Evolutionary conservation across 2,113 vertebrate genomes (phyloP).

Genomic region (Apus apus): DNA sequence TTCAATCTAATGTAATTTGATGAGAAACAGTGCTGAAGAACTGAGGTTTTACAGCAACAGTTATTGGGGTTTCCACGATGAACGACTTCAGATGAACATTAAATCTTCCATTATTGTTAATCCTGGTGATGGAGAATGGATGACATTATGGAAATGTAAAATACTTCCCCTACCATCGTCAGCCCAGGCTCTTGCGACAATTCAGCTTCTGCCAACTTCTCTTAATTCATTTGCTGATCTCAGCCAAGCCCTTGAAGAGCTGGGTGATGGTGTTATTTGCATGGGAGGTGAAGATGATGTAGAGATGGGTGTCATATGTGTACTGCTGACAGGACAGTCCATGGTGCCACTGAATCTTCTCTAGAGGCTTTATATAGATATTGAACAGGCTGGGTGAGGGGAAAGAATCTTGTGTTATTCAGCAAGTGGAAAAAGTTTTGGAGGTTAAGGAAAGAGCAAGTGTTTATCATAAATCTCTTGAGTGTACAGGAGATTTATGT

Average conservation of each 20-base stretch:
- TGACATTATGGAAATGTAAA: neutral
- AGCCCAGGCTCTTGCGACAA: neutral
- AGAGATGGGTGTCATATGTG: conserved; percentile 47
- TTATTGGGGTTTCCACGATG: neutral
- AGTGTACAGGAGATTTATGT: conserved; percentile 29
- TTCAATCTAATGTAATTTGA: neutral
- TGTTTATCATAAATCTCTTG: conserved; percentile 66
- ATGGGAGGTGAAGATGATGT: conserved; percentile 56
- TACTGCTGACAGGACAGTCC: conserved; percentile 54
- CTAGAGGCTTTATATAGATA: conserved; percentile 58
- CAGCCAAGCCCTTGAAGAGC: conserved; percentile 39
- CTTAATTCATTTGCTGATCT: conserved; percentile 35
- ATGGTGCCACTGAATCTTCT: conserved; percentile 36
- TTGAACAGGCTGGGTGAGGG: conserved; percentile 20
- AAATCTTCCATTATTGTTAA: neutral
- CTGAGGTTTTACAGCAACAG: neutral
- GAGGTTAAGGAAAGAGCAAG: conserved; percentile 60
- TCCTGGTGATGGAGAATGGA: neutral
- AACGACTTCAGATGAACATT: neutral
- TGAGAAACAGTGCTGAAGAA: neutral
- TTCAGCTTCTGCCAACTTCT: neutral
- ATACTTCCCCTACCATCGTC: neutral
- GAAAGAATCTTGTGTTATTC: conserved; percentile 45
- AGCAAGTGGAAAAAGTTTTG: conserved; percentile 64
- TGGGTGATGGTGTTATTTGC: conserved; percentile 45